These are phyloP conservation scores for Sula dactylatra DNA, from an alignment of 2,113 vertebrate species.

Conservation along the genomic window DNA sequence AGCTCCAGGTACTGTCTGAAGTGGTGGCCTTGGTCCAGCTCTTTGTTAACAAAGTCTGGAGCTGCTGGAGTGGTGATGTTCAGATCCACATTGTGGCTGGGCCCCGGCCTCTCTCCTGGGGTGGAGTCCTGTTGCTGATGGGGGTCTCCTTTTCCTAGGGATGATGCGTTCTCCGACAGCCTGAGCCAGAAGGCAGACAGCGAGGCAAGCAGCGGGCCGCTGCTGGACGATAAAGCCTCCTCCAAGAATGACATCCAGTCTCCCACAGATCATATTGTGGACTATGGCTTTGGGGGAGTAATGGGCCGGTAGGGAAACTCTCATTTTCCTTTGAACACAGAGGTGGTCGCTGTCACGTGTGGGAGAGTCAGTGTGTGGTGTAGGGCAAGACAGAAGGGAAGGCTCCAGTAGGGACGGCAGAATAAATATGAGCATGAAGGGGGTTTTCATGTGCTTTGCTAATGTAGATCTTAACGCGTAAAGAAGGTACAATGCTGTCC, in stretches of 20 bases:
- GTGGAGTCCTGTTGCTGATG: background rate
- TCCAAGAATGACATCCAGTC: slow-evolving; percentile 94
- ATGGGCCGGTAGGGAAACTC: slow-evolving; percentile 86
- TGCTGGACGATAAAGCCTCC: slow-evolving; percentile 93
- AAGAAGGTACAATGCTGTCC: background rate
- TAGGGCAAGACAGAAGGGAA: background rate
- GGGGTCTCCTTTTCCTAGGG: slow-evolving; percentile 74
- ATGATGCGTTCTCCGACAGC: slow-evolving; percentile 96
- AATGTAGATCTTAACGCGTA: background rate
- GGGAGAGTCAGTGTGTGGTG: background rate
- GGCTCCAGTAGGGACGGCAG: background rate
- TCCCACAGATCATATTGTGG: slow-evolving; percentile 88
- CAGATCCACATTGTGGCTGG: accelerated
- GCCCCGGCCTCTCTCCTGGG: background rate
- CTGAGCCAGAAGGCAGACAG: slow-evolving; percentile 98
- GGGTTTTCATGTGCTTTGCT: background rate
- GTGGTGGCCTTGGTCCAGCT: background rate
- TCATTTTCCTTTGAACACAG: background rate
- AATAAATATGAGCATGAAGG: background rate
- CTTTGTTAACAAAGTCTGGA: background rate
- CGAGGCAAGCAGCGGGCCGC: slow-evolving; percentile 94
- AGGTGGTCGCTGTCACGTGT: background rate
- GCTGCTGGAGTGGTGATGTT: background rate
- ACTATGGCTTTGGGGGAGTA: slow-evolving; percentile 90
- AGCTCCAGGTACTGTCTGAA: background rate